Conservation (phyloP, 1,140 invertebrate genomes). For the Venustaconcha ellipsiformis region DNA sequence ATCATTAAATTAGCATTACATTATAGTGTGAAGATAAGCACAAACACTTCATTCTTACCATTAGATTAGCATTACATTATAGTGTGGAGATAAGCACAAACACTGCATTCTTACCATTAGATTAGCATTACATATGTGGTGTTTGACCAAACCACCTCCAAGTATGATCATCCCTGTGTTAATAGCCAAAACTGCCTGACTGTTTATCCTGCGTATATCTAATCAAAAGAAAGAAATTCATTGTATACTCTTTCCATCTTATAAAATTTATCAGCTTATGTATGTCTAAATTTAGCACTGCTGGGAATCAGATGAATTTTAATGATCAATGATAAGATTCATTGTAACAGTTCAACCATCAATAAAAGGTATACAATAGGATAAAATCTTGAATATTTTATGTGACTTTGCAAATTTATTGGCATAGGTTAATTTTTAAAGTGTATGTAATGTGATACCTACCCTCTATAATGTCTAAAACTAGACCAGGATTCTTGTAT, state of each 20-base stretch:
- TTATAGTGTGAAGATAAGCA: too few relatives aligned
- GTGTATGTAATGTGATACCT: constrained; percentile 33
- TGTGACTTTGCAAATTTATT: too few relatives aligned
- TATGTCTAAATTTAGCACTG: too few relatives aligned
- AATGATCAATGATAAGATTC: too few relatives aligned
- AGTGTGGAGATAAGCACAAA: too few relatives aligned
- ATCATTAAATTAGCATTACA: background rate
- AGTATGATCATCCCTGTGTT: constrained; percentile 98
- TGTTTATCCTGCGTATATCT: constrained; percentile 92
- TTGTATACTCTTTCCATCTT: too few relatives aligned
- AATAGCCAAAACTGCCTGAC: constrained; percentile 92
- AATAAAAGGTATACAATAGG: too few relatives aligned
- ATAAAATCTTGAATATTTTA: too few relatives aligned
- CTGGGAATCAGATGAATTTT: too few relatives aligned
- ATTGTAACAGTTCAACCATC: too few relatives aligned
- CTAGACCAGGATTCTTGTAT: constrained; percentile 89
- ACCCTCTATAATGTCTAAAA: constrained; percentile 94
- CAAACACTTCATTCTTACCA: constrained; percentile 55
- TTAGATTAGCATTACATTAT: constrained; percentile 56
- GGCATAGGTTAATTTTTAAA: too few relatives aligned
- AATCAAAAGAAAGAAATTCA: constrained; percentile 2
- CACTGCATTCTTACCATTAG: constrained; percentile 64
- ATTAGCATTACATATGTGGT: constrained; percentile 89
- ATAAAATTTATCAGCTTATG: too few relatives aligned
- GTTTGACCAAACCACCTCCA: constrained; percentile 97